These are phyloP conservation scores for Eupeodes luniger DNA, from an alignment of 2,888 invertebrate genomes.

Conservation along the genomic window DNA sequence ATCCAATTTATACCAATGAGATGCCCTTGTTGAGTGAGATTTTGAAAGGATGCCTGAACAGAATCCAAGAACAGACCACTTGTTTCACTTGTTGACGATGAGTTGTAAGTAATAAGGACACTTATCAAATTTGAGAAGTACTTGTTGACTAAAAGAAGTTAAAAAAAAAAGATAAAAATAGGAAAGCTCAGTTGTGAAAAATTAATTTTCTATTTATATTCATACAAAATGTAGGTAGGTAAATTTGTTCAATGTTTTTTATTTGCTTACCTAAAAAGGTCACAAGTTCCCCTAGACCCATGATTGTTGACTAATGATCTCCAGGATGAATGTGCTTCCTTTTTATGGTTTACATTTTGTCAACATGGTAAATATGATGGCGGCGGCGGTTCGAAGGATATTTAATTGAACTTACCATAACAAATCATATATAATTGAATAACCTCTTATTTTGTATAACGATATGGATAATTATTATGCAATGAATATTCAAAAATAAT, in stretches of 20 bases:
- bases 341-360: neutral
- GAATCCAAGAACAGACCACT: conserved; percentile 78
- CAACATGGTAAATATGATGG: no score
- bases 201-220: neutral
- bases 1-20: conserved; percentile 80
- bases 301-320: conserved; percentile 6
- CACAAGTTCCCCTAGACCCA: conserved; percentile 43
- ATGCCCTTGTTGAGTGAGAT: conserved; percentile 72
- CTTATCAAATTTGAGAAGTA: conserved; percentile 80
- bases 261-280: conserved; percentile 39
- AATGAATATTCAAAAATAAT: neutral
- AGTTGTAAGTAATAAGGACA: conserved; percentile 80
- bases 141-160: conserved; percentile 77
- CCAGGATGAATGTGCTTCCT: neutral
- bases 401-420: conserved; percentile 11
- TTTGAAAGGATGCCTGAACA: conserved; percentile 78
- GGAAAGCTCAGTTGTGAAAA: neutral
- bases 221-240: no score
- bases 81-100: conserved; percentile 50
- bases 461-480: neutral
- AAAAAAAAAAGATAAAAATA: neutral
- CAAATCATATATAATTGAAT: conserved; percentile 19
- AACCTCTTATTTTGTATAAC: neutral
- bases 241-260: neutral
- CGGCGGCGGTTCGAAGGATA: neutral